These are phyloP conservation scores for Ophioninae sp. DNA, from an alignment of 2,888 invertebrate genomes.

Conservation along the genomic window DNA sequence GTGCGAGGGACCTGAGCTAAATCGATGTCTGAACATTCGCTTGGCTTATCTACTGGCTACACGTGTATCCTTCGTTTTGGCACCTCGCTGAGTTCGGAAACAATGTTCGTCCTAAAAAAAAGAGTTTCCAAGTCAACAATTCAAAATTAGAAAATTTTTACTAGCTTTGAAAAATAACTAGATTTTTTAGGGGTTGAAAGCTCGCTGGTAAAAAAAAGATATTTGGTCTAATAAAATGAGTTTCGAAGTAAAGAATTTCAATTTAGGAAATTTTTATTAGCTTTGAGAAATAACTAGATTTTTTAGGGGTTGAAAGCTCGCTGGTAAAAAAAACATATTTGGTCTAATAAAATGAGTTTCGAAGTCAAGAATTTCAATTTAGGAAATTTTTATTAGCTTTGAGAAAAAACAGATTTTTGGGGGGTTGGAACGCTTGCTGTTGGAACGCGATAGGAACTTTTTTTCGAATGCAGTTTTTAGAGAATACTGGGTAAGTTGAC, in stretches of 20 bases:
- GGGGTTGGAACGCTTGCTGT: background rate
- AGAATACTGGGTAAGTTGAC: background rate
- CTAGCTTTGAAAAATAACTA: background rate
- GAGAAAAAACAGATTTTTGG: background rate
- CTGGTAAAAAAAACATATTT: no score
- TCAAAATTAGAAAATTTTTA: background rate
- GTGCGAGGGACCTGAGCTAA: background rate
- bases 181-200: background rate
- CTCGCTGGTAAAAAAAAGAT: no score
- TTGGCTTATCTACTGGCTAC: constrained; percentile 6
- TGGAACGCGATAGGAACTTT: background rate
- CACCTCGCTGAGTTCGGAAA: background rate
- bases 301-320: background rate
- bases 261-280: background rate
- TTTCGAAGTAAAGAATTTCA: background rate
- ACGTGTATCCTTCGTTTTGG: background rate
- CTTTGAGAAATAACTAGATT: background rate
- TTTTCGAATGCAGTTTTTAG: background rate
- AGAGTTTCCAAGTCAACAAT: background rate
- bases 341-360: background rate
- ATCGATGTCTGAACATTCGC: background rate
- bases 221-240: background rate
- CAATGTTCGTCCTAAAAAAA: background rate
- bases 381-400: background rate
- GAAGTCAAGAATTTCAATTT: background rate